A percentile compares a stretch with the other conserved stretches of the same genome.
These are phyloP conservation scores for Ceratosolen fusciceps DNA, from an alignment of 1,140 invertebrate genomes.

Conservation along the genomic window DNA sequence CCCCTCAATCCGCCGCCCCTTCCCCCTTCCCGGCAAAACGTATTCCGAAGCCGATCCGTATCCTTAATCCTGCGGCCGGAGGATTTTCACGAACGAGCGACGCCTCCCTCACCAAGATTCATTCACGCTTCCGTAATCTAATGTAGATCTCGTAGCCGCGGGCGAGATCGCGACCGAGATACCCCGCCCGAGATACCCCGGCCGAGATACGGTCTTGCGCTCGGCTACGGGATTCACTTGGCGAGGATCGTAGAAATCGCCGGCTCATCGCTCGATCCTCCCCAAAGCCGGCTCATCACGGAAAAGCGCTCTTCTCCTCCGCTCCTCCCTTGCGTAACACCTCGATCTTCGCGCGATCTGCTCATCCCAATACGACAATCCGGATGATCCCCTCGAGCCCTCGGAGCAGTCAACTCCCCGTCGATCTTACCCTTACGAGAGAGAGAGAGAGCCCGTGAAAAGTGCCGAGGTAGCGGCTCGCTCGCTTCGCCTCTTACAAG, in stretches of 20 bases:
- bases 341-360: too few relatives aligned
- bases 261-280: neutral
- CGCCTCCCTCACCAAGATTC: neutral
- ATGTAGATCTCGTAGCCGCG: neutral
- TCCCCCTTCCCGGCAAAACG: neutral
- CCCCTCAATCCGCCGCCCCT: too few relatives aligned
- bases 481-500: neutral
- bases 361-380: too few relatives aligned
- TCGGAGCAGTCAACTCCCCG: too few relatives aligned
- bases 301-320: neutral
- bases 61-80: constrained; percentile 6
- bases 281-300: neutral
- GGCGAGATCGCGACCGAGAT: neutral
- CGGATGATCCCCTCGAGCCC: too few relatives aligned
- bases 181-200: neutral
- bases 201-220: neutral
- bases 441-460: too few relatives aligned
- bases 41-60: constrained; percentile 11
- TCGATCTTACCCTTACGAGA: too few relatives aligned
- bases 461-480: too few relatives aligned
- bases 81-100: constrained; percentile 25
- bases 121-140: neutral
- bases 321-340: neutral
- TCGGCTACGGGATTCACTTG: neutral
- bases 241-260: constrained; percentile 1